Base-by-base conservation (phyloP, 2,888 invertebrate genomes). In the Callyntrura guangdongensis region DNA sequence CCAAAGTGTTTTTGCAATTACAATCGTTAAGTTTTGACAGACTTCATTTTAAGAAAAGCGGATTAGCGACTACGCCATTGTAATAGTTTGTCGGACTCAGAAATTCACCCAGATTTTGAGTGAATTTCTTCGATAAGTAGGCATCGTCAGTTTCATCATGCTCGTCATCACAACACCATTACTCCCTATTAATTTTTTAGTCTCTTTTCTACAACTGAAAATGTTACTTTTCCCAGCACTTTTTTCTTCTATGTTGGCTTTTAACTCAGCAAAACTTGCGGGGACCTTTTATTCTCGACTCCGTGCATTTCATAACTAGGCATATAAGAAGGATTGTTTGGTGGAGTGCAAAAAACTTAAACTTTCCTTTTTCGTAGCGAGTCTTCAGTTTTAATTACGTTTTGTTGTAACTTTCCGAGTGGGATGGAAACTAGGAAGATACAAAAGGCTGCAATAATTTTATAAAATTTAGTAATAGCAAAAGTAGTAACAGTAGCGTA, bases 1-100 rank as follows among this genome's bases (percentile, higher is more conserved):
- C 36, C 45, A 81, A 59, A 81, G 81, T 81, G 81, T 61, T 61
- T 79, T 81, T 45, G 59, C 81, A 81, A 81, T 81, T 74, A 81
- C 27, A 27, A 45, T 27, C 45, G 17, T 45, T 45, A 36, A 81
- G 81, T 81, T 81, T 81, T 81, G 81, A 81, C 81, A 81, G 81
- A 1, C 59, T 27, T 81, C 36, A 45, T 56, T 27, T 17, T 20
- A n/a, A 36, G 20, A 25, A 74, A 49, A 74, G 49, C 17, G 74
- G 74, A 49, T 74, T 69, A 69, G 45, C 22, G 64, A 1, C 64
- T n/a, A 17, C 1, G 69, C 36, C 17, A 17, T 8, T 9, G 17
- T 4, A 61, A 25, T 53, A 14, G 1, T 11, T 6, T 53, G 53
- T 25, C 25, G 27, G 6, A 67, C 36, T 36, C n/a, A 6, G n/a